Evolutionary conservation across 2,797 vertebrate species (phyloP).

Genomic region (Varecia variegata): DNA sequence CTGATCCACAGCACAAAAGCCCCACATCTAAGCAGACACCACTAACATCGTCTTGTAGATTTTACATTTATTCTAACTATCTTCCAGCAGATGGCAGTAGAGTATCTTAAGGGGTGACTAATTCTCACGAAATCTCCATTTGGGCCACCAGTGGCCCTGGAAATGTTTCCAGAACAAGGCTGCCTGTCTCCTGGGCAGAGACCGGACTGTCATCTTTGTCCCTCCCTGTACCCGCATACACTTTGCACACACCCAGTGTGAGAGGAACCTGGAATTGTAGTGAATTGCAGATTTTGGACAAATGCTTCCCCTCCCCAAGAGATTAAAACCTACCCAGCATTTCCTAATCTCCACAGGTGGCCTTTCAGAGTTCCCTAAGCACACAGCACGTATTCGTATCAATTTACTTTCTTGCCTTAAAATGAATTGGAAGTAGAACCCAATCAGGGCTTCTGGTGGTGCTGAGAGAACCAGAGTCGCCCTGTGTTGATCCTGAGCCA

Average conservation of each 20-base stretch:
- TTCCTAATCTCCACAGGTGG: background rate
- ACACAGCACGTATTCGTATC: background rate
- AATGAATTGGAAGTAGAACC: background rate
- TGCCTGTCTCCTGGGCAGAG: background rate
- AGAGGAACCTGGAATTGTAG: background rate
- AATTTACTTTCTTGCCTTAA: background rate
- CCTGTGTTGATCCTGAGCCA: background rate
- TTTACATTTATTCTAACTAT: background rate
- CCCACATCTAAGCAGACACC: no score
- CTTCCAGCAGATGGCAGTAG: slow-evolving; percentile 68
- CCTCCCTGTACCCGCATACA: background rate
- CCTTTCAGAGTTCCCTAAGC: background rate
- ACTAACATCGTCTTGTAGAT: fast-evolving
- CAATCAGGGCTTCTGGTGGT: background rate
- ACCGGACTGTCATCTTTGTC: background rate
- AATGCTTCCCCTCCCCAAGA: background rate
- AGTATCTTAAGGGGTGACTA: background rate
- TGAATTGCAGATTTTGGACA: background rate
- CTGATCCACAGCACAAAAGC: background rate
- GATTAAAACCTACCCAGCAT: background rate
- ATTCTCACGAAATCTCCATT: background rate
- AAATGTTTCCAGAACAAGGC: background rate
- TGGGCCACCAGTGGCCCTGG: background rate
- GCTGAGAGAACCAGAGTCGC: background rate
- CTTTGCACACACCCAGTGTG: background rate